A percentile compares a stretch with the other conserved stretches of the same genome.
phyloP scores from a whole-genome alignment of 1,140 invertebrate species.

The Drosophila arizonae region DNA sequence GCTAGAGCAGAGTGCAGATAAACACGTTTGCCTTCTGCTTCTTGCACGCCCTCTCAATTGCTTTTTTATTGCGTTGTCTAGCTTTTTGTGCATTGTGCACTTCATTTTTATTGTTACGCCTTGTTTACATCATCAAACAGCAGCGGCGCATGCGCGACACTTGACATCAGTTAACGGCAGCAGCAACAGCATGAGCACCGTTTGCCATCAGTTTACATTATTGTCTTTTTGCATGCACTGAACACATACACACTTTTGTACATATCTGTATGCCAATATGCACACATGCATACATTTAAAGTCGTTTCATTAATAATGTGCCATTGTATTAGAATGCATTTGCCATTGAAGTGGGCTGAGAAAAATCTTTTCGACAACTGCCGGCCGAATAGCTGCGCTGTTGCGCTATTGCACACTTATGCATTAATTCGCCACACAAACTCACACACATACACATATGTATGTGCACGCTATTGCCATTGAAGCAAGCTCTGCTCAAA shows the following conservation, averaged over 20 bases:
- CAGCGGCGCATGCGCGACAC: constrained; percentile 59
- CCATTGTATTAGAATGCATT: constrained; percentile 62
- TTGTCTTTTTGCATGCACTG: constrained; percentile 1
- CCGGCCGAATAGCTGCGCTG: constrained; percentile 27
- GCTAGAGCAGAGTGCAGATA: constrained; percentile 49
- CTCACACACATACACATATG: constrained; percentile 20
- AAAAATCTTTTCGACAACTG: constrained; percentile 37
- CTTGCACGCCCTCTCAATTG: constrained; percentile 16
- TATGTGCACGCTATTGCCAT: constrained; percentile 46
- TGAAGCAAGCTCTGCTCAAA: constrained; percentile 44
- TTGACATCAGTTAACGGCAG: constrained; percentile 48
- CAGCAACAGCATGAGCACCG: too few relatives aligned
- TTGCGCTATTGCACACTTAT: constrained; percentile 24
- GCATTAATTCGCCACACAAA: constrained; percentile 5
- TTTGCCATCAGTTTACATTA: constrained; percentile 27
- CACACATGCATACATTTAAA: constrained; percentile 14
- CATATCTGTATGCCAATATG: background rate
- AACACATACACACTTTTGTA: background rate
- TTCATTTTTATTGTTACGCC: constrained; percentile 45
- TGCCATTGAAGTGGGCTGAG: constrained; percentile 60
- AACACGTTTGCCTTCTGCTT: constrained; percentile 24
- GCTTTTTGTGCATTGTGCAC: constrained; percentile 24
- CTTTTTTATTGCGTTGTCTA: constrained; percentile 26
- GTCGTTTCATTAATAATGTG: constrained; percentile 59
- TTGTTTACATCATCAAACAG: constrained; percentile 63